phyloP scores from a whole-genome alignment of 2,888 invertebrate species.

The Drosophila mettleri region DNA sequence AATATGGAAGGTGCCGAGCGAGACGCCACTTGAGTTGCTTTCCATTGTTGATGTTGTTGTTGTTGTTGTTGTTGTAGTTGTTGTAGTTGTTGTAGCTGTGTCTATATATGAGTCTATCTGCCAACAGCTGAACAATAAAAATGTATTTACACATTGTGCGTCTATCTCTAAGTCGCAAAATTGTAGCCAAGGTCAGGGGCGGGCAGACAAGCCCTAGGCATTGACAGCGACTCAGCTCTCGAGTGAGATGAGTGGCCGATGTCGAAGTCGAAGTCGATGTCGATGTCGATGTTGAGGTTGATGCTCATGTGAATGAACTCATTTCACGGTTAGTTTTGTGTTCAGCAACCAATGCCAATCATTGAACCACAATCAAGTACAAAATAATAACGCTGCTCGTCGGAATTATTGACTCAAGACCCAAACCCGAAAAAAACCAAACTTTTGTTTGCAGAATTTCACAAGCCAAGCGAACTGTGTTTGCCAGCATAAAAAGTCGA shows the following conservation, averaged over 20 bases:
- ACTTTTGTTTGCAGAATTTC: constrained; percentile 70
- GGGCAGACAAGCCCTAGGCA: constrained; percentile 53
- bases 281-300: not conserved
- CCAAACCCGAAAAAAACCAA: not conserved
- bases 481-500: constrained; percentile 55
- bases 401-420: not conserved
- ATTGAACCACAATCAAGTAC: constrained; percentile 72
- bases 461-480: constrained; percentile 75
- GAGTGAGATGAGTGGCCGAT: constrained; percentile 23
- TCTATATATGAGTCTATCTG: constrained; percentile 27
- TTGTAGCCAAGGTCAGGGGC: constrained; percentile 76
- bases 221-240: constrained; percentile 35
- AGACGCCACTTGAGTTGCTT: constrained; percentile 59
- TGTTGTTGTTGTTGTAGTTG: constrained; percentile 14
- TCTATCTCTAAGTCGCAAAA: constrained; percentile 42
- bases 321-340: constrained; percentile 38
- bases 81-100: constrained; percentile 17
- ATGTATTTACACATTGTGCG: constrained; percentile 15
- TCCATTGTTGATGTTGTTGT: constrained; percentile 40
- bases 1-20: constrained; percentile 48
- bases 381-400: constrained; percentile 23
- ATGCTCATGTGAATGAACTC: constrained; percentile 68
- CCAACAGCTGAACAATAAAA: constrained; percentile 49
- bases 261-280: not conserved
- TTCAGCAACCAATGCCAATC: constrained; percentile 55